Evolutionary conservation across 2,113 vertebrate genomes (phyloP), one percentile per base, ranked within the genome.

Genomic region (Cynocephalus volans): DNA sequence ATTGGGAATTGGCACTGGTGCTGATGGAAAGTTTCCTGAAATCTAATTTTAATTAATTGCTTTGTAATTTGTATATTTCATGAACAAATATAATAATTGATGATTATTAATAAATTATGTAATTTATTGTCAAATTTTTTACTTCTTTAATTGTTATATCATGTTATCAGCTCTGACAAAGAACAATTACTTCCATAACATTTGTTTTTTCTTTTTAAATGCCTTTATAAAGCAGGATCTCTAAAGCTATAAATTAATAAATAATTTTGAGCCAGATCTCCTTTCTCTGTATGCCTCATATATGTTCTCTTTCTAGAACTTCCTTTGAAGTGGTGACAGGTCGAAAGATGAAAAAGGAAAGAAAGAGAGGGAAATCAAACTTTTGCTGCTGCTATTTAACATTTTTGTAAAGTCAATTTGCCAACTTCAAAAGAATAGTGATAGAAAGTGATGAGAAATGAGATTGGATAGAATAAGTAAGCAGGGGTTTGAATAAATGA

Each of bases 1-100:
- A 85, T 89, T 72, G 17, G 48, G 15, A 97, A 93, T 14, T 69
- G 36, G 54, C 41, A 82, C 93, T 45, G 75, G 72, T 54, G 28
- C 19, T 69, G 48, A 93, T 73, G 54, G 31, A 76, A 96, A 64
- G 1, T 75, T 96, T 86, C 67, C 52, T 91, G 12, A 90, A 93
- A 85, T 91, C 50, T 36, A 50, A 69, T 69, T 93, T 93, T 95
- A 95, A 95, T 80, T 87, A 48, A 62, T 21, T 82, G 13, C 50
- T 82, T 95, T 82, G 28, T 75, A 52, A 79, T 8, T 2, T 69
- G 15, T 65, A 56, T 88, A 70, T 72, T 95, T 70, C 92, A 5
- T 77, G 62, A 73, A 77, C 36, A 82, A 86, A 50, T 80, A 87
- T 60, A 62, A 70, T 83, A 87, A 94, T 11, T 79, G 33, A 70